A percentile compares a stretch with the other conserved stretches of the same genome.
Evolutionary conservation across 2,888 invertebrate species (phyloP).

Genomic region (Phlogophora meticulosa): DNA sequence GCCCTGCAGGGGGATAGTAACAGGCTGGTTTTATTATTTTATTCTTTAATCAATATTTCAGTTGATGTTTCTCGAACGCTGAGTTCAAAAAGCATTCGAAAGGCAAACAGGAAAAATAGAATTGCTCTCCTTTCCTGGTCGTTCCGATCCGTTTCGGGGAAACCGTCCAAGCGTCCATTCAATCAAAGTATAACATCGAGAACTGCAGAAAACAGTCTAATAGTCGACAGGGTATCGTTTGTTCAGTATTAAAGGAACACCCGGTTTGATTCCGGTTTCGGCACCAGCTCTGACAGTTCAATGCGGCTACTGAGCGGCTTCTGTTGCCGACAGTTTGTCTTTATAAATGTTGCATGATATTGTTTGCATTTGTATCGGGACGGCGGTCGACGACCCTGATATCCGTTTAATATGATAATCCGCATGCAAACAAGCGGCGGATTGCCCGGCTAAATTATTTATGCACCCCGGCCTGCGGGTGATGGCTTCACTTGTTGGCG

Average conservation of each 20-base stretch:
- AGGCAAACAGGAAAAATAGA: constrained; percentile 47
- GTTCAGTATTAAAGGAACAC: constrained; percentile 27
- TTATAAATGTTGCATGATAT: constrained; percentile 88
- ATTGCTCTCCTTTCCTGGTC: constrained; percentile 35
- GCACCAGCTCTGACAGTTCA: constrained; percentile 34
- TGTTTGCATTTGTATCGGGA: constrained; percentile 86
- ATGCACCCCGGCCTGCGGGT: constrained; percentile 87
- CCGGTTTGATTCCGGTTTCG: constrained; percentile 36
- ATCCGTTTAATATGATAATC: constrained; percentile 91
- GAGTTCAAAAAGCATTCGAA: constrained; percentile 20
- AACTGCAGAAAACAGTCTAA: constrained; percentile 30
- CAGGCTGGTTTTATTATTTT: too few species aligned
- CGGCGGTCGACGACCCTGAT: constrained; percentile 83
- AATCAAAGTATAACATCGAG: constrained; percentile 43
- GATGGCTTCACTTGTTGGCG: constrained; percentile 84
- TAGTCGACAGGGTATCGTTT: constrained; percentile 24
- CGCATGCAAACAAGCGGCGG: constrained; percentile 89
- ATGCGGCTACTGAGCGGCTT: constrained; percentile 53
- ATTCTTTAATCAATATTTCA: background rate
- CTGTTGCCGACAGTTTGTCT: constrained; percentile 76
- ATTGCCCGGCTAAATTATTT: constrained; percentile 90
- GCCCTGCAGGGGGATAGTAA: too few species aligned
- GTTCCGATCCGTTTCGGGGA: constrained; percentile 29
- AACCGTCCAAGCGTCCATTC: constrained; percentile 33
- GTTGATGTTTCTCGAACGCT: constrained; percentile 25